Conservation (phyloP, 2,888 invertebrate genomes). For the Acrobasis repandana region DNA sequence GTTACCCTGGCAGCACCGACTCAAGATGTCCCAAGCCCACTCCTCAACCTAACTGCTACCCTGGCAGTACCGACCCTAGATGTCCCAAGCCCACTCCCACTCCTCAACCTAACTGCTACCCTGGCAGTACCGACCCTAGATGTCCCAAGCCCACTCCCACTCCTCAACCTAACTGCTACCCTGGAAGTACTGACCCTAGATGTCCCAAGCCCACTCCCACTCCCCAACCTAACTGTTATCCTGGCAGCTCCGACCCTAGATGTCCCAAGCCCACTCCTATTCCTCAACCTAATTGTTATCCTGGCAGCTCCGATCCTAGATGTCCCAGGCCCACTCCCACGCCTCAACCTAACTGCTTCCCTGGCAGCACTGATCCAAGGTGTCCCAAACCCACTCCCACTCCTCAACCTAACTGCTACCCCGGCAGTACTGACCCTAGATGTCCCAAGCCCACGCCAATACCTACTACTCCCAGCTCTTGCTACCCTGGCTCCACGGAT, state of each 20-base stretch:
- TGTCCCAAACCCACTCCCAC: constrained; percentile 39
- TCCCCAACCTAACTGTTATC: constrained; percentile 44
- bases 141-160: constrained; percentile 45
- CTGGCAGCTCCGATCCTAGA: constrained; percentile 55
- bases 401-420: constrained; percentile 50
- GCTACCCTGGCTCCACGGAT: constrained; percentile 68
- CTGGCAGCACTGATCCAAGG: constrained; percentile 48
- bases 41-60: constrained; percentile 46
- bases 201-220: constrained; percentile 40
- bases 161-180: constrained; percentile 29
- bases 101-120: constrained; percentile 40
- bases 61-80: constrained; percentile 51
- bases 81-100: constrained; percentile 49
- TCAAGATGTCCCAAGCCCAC: constrained; percentile 48
- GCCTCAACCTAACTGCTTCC: constrained; percentile 40
- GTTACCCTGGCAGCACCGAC: constrained; percentile 51
- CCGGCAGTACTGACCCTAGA: constrained; percentile 51
- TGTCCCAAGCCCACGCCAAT: constrained; percentile 48
- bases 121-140: constrained; percentile 38
- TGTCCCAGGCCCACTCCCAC: constrained; percentile 46
- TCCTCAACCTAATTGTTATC: constrained; percentile 44
- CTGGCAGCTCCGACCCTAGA: constrained; percentile 49
- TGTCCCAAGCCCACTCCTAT: constrained; percentile 42
- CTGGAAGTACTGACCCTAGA: constrained; percentile 40
- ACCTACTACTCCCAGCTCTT: constrained; percentile 62